Base-by-base conservation (phyloP, 2,113 vertebrate species). In the Barbus barbus region DNA sequence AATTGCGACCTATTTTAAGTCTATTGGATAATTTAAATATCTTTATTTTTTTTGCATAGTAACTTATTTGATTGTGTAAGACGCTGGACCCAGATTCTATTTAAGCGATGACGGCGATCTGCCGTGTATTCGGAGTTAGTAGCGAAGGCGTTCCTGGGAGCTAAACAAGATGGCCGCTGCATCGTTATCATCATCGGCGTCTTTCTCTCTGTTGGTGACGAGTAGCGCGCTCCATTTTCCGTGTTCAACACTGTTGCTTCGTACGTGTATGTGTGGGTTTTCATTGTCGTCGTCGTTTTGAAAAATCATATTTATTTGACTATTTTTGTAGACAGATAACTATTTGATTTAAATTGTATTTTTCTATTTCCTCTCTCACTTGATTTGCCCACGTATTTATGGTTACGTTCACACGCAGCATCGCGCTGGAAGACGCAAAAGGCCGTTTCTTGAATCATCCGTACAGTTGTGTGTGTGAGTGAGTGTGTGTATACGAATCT, bases 281-380 rank as follows among this genome's bases (percentile, higher is more conserved):
- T 85, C 86, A 81, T 90, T 91, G 90, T 95, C 14, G 38, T 41
- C 38, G 16, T 51, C 95, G 94, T 96, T 96, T 92, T 91, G 92
- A 91, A 96, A 92, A 96, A 97, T 97, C 96, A 96, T 98, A 98
- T 98, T 99, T 99, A 98, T 98, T 99, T 98, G 96, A 96, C 95
- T 98, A 98, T 98, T 98, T 98, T 99, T 98, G 96, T 99, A 99
- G 96, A 95, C 78, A 85, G 91, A 96, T 96, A 94, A 92, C 93
- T 90, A 94, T 94, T 96, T 97, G 95, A 96, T 97, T 97, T 98
- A 96, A 94, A 98, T 96, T 97, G 96, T 99, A 98, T 98, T 98
- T 99, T 99, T 98, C 94, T 98, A 98, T 97, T 98, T 96, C 94
- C 0, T 8, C 89, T 91, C 48, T 20, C 86, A 90, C 90, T 87